phyloP scores from a whole-genome alignment of 2,797 vertebrate genomes.

The Gadopsis marmoratus region DNA sequence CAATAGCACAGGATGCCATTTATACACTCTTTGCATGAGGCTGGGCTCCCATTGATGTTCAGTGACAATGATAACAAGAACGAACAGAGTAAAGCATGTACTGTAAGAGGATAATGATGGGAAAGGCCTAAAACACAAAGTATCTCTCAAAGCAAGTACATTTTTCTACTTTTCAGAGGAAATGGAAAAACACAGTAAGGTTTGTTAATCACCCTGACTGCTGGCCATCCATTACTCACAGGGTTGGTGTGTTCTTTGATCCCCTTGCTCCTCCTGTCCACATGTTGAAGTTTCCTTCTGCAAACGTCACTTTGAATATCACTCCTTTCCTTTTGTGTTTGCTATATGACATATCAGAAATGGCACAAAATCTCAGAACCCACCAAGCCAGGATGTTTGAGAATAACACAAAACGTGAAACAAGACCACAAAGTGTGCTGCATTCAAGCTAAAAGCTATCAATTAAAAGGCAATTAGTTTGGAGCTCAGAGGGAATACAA shows the following conservation, averaged over 20 bases:
- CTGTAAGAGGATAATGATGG: not conserved
- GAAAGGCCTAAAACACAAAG: no score
- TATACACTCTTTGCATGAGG: not conserved
- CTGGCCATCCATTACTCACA: no score
- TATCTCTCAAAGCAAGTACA: no score
- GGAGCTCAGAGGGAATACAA: slow-evolving; percentile 37
- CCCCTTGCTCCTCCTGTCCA: no score
- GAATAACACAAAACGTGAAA: slow-evolving; percentile 6
- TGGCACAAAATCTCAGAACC: not conserved
- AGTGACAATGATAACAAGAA: slow-evolving; percentile 1
- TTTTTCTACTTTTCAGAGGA: no score
- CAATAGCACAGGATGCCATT: not conserved
- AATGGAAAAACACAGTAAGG: not conserved
- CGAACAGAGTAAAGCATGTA: not conserved
- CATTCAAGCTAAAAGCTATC: slow-evolving; percentile 49
- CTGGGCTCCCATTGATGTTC: not conserved
- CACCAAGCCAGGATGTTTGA: not conserved
- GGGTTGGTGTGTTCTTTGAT: no score
- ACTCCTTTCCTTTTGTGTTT: not conserved
- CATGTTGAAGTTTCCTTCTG: no score
- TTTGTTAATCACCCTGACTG: no score
- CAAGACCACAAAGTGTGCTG: slow-evolving; percentile 26
- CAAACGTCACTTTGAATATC: no score
- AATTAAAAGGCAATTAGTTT: slow-evolving; percentile 60
- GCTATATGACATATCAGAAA: not conserved